Evolutionary conservation across 1,140 invertebrate species (phyloP), one percentile per base, ranked within the genome.

Genomic region (Himalopsyche phryganea): DNA sequence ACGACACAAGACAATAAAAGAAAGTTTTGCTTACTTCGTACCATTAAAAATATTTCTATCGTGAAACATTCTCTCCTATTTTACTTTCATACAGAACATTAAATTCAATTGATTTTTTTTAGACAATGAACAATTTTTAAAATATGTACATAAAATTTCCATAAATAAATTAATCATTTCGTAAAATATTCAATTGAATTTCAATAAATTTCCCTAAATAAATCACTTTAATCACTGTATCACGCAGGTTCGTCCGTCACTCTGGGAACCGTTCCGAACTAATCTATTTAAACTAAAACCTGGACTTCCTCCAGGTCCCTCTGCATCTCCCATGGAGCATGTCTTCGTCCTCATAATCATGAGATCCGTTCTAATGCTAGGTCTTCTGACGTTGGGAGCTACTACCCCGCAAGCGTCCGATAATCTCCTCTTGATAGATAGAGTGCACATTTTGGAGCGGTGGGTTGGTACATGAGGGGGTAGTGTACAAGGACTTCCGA

Each of bases 371-470:
- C 89, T 79, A 54, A 93, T 90, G 70, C 88, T 91, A 5, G 91
- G 90, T 40, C 90, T 76, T 33, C 90, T 74, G 1, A 88, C 90
- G 68, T 92, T 92, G 4, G 89, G 88, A 4, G 89, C 88, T 2
- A 92, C 88, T 4, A 91, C 88, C 6, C 90, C 90, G 69, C 88
- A 92, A 13, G 89, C 89, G 68, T 91, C 89, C 60, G 88, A 91
- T 62, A 91, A 75, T 17, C 88, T 80, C 46, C 89, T 77, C 61
- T 90, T 88, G 51, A 92, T 89, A 36, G 87, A 89, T 40, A 92
- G 72, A 1, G 85, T 86, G 63, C 85, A 86, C 75, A 86, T 86
- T 67, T 88, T 87, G 67, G 83, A 83, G 63, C 83, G 78, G 70
- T 81, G 83, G 18, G 78, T 79, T 51, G 81, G 79, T 23, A 81